Percentiles rank a stretch among this genome's conserved stretches.
These are phyloP conservation scores for Trichomycterus rosablanca DNA, from an alignment of 2,113 vertebrate genomes.

Conservation along the genomic window DNA sequence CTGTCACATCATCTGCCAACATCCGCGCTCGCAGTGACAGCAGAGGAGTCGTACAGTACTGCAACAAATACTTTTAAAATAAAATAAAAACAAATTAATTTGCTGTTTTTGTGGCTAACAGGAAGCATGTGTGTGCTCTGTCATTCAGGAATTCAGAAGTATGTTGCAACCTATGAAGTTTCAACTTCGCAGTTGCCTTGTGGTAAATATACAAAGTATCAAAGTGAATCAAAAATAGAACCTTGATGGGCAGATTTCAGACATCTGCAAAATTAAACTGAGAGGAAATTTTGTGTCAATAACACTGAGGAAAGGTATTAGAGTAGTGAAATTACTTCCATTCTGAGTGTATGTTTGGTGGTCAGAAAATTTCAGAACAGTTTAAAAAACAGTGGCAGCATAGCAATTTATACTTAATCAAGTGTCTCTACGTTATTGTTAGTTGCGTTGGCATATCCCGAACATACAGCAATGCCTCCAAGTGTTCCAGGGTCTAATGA, in stretches of 20 bases:
- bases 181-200: background rate
- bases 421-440: too few species aligned
- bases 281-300: background rate
- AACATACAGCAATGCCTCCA: too few species aligned
- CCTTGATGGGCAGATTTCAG: background rate
- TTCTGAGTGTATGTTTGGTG: slow-evolving; percentile 31
- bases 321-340: slow-evolving; percentile 11
- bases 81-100: slow-evolving; percentile 1
- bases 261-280: background rate
- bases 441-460: too few species aligned
- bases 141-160: background rate
- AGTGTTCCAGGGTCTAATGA: too few species aligned
- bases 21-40: background rate
- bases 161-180: background rate
- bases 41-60: background rate
- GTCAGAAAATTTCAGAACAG: background rate
- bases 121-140: background rate
- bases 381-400: background rate
- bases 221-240: slow-evolving; percentile 5
- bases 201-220: slow-evolving; percentile 18
- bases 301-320: background rate
- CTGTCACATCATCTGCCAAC: slow-evolving; percentile 39
- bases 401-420: too few species aligned
- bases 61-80: too few species aligned
- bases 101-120: slow-evolving; percentile 7